A percentile compares a stretch with the other conserved stretches of the same genome.
Evolutionary conservation across 2,888 invertebrate genomes (phyloP).

Genomic region (Hirtodrosophila duncani): DNA sequence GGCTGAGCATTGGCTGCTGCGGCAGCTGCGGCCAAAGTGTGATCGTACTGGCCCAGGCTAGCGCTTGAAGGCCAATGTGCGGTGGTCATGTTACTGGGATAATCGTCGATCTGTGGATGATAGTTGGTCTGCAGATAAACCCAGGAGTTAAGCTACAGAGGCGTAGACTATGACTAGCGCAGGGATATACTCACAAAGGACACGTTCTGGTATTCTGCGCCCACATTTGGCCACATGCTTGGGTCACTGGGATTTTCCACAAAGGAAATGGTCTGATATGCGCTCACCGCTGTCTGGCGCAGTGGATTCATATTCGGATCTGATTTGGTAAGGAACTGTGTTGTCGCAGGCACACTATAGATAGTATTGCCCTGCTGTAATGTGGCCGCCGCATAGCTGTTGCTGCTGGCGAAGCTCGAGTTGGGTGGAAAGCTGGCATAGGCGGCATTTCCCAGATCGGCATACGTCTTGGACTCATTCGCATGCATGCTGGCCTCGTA

Average conservation of each 20-base stretch:
- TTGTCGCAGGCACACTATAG: conserved; percentile 70
- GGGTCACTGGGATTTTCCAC: conserved; percentile 72
- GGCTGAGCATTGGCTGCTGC: no score
- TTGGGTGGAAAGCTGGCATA: conserved; percentile 66
- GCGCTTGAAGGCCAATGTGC: conserved; percentile 58
- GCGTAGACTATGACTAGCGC: not conserved
- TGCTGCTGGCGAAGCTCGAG: conserved; percentile 51
- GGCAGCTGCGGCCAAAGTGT: conserved; percentile 37
- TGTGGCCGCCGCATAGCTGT: conserved; percentile 55
- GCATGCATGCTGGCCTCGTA: conserved; percentile 69
- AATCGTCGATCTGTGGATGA: conserved; percentile 75
- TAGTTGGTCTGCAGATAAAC: conserved; percentile 61
- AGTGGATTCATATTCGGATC: conserved; percentile 75
- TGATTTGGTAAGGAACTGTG: conserved; percentile 72
- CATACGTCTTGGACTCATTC: conserved; percentile 76
- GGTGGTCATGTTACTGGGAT: conserved; percentile 62
- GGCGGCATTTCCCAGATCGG: conserved; percentile 74
- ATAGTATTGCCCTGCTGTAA: conserved; percentile 65
- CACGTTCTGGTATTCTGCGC: conserved; percentile 70
- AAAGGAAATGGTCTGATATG: conserved; percentile 66
- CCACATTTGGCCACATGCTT: conserved; percentile 57
- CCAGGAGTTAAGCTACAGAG: conserved; percentile 1
- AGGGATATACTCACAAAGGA: conserved; percentile 71
- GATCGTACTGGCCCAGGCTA: conserved; percentile 57
- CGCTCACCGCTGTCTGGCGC: conserved; percentile 65